Evolutionary conservation across 2,113 vertebrate genomes (phyloP), one percentile per base, ranked within the genome.

Genomic region (Origma solitaria): DNA sequence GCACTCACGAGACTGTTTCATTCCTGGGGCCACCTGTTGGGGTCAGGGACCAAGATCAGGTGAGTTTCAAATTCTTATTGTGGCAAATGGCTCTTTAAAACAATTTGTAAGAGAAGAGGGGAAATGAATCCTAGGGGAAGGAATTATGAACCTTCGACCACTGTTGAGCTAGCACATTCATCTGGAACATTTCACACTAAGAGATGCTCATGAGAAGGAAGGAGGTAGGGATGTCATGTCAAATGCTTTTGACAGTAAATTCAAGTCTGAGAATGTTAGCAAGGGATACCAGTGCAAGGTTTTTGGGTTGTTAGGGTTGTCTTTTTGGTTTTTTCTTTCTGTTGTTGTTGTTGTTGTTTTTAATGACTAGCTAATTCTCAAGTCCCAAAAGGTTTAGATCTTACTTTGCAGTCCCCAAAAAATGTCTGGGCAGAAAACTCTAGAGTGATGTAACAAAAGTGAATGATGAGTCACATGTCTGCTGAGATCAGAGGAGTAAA

Each of bases 51-150:
- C 96, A 97, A 97, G 96, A 97, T 97, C 95, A 97, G 97, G 97
- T 97, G 97, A 97, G 97, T 97, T 96, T 97, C 96, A 97, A 97
- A 96, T 97, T 96, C 97, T 97, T 97, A 96, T 97, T 97, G 96
- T 97, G 96, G 96, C 96, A 97, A 97, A 97, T 96, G 94, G 95
- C 95, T 97, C 96, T 97, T 97, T 97, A 90, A 97, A 95, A 56
- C 81, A 62, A 96, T 95, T 96, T 97, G 60, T 97, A 95, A 95
- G 83, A 91, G 93, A 84, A 92, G 92, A 97, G 95, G 96, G 97
- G 94, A 94, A 85, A 89, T 94, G n/a, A 90, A 68, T 65, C 87
- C 54, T 70, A 93, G 86, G 95, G 95, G 95, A 94, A 97, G 85
- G 92, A 81, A 7, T 90, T 24, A 27, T 13, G 3, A 83, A 87